Conservation (phyloP, 2,888 invertebrate species). For the Polyommatus iphigenia region DNA sequence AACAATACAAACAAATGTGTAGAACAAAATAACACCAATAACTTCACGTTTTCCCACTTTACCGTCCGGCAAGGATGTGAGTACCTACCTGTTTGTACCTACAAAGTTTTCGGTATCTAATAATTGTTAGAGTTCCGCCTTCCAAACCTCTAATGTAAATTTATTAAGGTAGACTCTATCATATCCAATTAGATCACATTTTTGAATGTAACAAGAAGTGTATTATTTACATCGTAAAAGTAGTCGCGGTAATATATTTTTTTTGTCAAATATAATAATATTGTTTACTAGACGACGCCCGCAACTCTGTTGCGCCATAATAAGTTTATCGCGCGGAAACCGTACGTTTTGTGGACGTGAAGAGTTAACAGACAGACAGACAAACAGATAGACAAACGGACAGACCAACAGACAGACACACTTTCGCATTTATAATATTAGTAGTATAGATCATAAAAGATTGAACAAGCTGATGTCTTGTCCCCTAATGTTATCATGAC, state of each 20-base stretch:
- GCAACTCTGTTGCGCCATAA: too few species aligned
- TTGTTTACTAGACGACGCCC: background rate
- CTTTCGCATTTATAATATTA: too few species aligned
- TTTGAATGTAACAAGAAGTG: background rate
- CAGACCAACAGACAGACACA: too few species aligned
- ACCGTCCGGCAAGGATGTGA: slow-evolving; percentile 17
- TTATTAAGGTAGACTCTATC: slow-evolving; percentile 6
- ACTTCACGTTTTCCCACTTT: slow-evolving; percentile 9
- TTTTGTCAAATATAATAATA: background rate
- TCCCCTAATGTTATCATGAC: too few species aligned
- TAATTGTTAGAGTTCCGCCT: slow-evolving; percentile 27
- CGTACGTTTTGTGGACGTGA: too few species aligned
- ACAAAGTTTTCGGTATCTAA: background rate
- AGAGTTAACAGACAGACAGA: too few species aligned
- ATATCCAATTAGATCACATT: background rate
- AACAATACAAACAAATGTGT: background rate
- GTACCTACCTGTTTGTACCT: background rate
- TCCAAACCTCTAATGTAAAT: background rate
- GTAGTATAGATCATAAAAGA: too few species aligned
- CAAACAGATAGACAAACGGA: too few species aligned
- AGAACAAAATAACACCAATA: background rate
- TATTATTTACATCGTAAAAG: background rate
- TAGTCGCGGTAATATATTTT: background rate
- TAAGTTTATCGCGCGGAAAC: too few species aligned
- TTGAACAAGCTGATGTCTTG: too few species aligned